phyloP scores from a whole-genome alignment of 1,140 invertebrate species.

The Macrobrachium rosenbergii region DNA sequence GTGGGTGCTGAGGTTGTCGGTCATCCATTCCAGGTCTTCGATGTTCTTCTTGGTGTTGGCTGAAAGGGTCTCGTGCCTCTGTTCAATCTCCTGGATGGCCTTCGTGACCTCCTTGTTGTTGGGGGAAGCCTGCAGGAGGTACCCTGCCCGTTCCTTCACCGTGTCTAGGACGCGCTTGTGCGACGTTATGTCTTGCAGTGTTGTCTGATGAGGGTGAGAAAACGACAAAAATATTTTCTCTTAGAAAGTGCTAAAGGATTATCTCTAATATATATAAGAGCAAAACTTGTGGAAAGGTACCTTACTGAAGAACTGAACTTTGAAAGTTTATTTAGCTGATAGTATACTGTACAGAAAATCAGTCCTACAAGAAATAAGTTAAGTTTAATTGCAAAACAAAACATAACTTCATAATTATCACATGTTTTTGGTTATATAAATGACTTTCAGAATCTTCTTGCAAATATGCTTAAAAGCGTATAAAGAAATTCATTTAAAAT shows the following conservation, averaged over 20 bases:
- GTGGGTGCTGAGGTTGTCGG: conserved; percentile 86
- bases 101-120: conserved; percentile 81
- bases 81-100: conserved; percentile 75
- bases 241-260: neutral
- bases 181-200: conserved; percentile 89
- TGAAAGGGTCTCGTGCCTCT: conserved; percentile 74
- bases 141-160: conserved; percentile 88
- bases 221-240: neutral
- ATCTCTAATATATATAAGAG: too few relatives aligned
- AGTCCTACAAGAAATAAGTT: too few relatives aligned
- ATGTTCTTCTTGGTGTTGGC: conserved; percentile 59
- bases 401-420: too few relatives aligned
- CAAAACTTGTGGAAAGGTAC: too few relatives aligned
- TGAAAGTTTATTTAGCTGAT: too few relatives aligned
- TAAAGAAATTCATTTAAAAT: too few relatives aligned
- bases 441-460: too few relatives aligned
- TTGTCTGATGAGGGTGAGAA: conserved; percentile 37
- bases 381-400: too few relatives aligned
- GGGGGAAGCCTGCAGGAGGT: conserved; percentile 73
- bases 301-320: too few relatives aligned
- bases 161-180: conserved; percentile 92
- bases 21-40: conserved; percentile 79
- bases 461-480: too few relatives aligned
- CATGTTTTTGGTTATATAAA: too few relatives aligned
- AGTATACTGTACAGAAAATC: too few relatives aligned